Evolutionary conservation across 2,888 invertebrate species (phyloP), one percentile per base, ranked within the genome.

Genomic region (Sarcophaga subvicina): DNA sequence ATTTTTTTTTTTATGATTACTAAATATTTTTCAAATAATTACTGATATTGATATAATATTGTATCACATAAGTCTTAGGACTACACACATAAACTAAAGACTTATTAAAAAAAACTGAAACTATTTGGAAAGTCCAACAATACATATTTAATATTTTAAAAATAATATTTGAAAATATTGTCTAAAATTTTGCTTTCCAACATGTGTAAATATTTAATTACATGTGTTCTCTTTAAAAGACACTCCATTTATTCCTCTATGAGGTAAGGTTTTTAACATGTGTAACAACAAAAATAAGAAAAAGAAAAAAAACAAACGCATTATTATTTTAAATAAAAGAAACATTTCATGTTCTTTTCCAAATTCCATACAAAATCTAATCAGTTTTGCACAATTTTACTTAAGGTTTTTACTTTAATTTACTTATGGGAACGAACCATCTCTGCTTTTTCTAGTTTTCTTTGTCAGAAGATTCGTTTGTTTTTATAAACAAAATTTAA

Each of bases 291-390:
- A 54, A 49, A 37, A 37, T 2, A 37, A 37, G 0, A 27, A 5
- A 37, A 37, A 37, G 8, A 10, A 10, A 37, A 37, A 37, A 37
- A 37, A 2, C 8, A 8, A 37, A 37, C 8, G 37, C 10, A 37
- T 37, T 37, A 37, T 37, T 37, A 37, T 37, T 37, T 37, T 37
- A 37, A 37, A 37, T 37, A 37, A 37, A 37, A 37, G 37, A 37
- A 37, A 37, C 37, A 37, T 37, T 37, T 37, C 37, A 2, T 37
- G 2, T 37, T 37, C 37, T 70, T 70, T 17, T 14, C 54, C 6
- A 70, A 72, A 59, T 72, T 25, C 60, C 60, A 22, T 60, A 72
- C 37, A 60, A 37, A 59, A 72, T 60, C 71, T 72, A 27, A 72
- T 72, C 71, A 72, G 10, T 27, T 25, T 22, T 54, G 49, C 11